Evolutionary conservation across 2,888 invertebrate species (phyloP), one percentile per base, ranked within the genome.

Genomic region (Pseudeuparius sepicola): DNA sequence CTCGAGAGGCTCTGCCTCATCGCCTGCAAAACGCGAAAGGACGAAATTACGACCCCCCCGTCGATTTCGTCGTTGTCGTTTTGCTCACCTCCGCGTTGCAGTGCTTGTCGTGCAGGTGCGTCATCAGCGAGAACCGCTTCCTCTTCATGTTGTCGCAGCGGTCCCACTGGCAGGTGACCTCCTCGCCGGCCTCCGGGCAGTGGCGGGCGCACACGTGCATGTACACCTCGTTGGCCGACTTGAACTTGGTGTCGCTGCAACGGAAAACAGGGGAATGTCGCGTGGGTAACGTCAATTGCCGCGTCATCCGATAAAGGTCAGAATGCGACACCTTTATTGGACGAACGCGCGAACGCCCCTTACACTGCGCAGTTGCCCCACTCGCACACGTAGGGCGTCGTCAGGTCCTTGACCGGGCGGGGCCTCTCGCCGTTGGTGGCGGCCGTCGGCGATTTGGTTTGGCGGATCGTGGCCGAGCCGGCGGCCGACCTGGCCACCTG

Each of bases 361-460:
- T n/a, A n/a, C n/a, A n/a, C n/a, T n/a, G n/a, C n/a, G 61, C 96
- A 96, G 13, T 88, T 88, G 36, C 82, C 75, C 96, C 96, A 96
- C 59, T 94, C 94, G 59, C 96, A 96, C 34, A 92, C 70, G 64
- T 71, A 81, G 0, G 78, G 67, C 45, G 70, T 57, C 11, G 55
- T 54, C 31, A 60, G 44, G 46, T 63, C 63, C 28, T 60, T 49
- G 9, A 57, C 43, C 30, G 57, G 49, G 65, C 47, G 69, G n/a
- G n/a, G n/a, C n/a, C n/a, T n/a, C n/a, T n/a, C n/a, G n/a, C n/a
- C n/a, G n/a, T n/a, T n/a, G n/a, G n/a, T n/a, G n/a, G n/a, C n/a
- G n/a, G n/a, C n/a, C n/a, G n/a, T n/a, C n/a, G n/a, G n/a, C n/a
- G n/a, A n/a, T n/a, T n/a, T n/a, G n/a, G n/a, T n/a, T n/a, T n/a